Percentiles rank a stretch among this genome's conserved stretches.
phyloP scores from a whole-genome alignment of 2,113 vertebrate genomes.

The Cottus gobio region DNA sequence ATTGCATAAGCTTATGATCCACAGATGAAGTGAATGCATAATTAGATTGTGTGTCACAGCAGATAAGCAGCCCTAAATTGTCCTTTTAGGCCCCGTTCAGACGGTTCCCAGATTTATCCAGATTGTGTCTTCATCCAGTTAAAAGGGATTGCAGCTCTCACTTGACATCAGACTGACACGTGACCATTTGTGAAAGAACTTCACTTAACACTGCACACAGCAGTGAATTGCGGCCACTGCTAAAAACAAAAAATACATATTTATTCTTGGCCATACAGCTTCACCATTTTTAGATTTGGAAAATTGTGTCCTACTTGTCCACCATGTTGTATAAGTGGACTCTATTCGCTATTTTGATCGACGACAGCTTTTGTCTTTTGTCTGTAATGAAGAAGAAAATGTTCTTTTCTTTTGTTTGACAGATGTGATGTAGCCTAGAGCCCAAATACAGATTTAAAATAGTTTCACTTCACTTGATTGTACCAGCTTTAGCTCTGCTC shows the following conservation, averaged over 20 bases:
- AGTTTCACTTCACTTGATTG: background rate
- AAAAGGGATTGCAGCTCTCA: constrained; percentile 14
- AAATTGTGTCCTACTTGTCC: background rate
- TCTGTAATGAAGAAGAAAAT: background rate
- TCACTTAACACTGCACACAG: background rate
- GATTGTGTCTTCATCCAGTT: background rate
- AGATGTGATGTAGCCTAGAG: background rate
- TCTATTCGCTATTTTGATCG: background rate
- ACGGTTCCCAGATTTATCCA: constrained; percentile 28
- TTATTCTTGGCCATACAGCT: no score
- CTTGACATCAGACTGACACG: background rate
- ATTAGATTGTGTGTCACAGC: background rate
- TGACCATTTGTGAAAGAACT: constrained; percentile 4
- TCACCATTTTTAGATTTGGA: background rate
- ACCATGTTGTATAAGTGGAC: background rate
- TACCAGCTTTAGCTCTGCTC: background rate
- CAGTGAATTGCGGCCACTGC: background rate
- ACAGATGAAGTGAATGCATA: no score
- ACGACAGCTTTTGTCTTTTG: background rate
- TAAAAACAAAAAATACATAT: background rate
- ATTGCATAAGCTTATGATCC: constrained; percentile 9
- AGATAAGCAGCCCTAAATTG: background rate
- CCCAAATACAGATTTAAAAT: background rate
- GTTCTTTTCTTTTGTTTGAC: background rate
- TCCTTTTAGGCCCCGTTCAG: background rate